A percentile compares a stretch with the other conserved stretches of the same genome.
Conservation (phyloP, 2,113 vertebrate genomes). For the Bos javanicus region DNA sequence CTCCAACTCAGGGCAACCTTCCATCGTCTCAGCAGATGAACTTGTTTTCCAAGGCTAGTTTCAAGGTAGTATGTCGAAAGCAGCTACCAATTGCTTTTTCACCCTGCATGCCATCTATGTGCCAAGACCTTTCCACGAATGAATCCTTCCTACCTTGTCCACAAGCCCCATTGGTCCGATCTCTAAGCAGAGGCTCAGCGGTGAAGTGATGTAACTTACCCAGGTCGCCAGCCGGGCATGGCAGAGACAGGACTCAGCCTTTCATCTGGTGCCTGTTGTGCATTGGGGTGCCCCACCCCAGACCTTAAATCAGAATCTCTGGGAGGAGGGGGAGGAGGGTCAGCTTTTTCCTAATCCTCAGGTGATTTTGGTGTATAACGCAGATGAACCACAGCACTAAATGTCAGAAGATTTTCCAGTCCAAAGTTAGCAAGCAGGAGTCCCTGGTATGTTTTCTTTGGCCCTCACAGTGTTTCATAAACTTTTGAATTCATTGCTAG, state of each 20-base stretch:
- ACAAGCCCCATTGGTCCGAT: neutral
- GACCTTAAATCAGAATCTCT: neutral
- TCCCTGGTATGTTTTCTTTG: neutral
- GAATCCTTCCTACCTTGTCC: neutral
- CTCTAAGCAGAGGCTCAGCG: neutral
- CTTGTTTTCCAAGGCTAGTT: neutral
- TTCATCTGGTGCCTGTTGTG: too few species aligned
- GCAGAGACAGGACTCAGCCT: neutral
- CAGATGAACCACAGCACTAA: neutral
- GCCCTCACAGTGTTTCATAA: neutral
- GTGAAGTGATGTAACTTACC: too few species aligned
- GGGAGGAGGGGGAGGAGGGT: too few species aligned
- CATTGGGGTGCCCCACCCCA: neutral
- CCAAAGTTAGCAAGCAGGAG: neutral
- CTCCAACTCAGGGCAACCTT: neutral
- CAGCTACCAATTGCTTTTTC: neutral
- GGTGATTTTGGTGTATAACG: neutral
- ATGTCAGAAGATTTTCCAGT: neutral
- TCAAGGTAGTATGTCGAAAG: neutral
- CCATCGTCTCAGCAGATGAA: neutral
- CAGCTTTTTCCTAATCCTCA: neutral
- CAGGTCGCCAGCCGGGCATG: rapidly evolving
- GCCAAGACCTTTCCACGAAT: too few species aligned
- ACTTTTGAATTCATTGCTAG: neutral
- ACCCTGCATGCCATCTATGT: neutral